A percentile compares a stretch with the other conserved stretches of the same genome.
Conservation (phyloP, 2,888 invertebrate species). For the Crossocerus cetratus region DNA sequence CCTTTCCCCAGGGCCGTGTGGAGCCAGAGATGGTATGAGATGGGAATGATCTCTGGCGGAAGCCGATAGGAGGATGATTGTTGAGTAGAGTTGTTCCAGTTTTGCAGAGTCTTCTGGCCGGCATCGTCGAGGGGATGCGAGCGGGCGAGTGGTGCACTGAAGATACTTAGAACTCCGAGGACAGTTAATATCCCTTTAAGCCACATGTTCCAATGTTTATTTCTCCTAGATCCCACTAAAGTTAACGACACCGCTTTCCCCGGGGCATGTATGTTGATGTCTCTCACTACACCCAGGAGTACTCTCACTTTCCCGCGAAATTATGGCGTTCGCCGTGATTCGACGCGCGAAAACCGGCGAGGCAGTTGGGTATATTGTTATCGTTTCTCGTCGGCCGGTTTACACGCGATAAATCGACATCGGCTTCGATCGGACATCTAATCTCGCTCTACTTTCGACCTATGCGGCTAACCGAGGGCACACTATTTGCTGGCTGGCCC, state of each 20-base stretch:
- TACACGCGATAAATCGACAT: not conserved
- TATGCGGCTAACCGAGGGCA: too few relatives aligned
- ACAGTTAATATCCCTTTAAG: not conserved
- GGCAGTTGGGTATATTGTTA: not conserved
- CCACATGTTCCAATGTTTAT: too few relatives aligned
- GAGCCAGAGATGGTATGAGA: slow-evolving; percentile 78
- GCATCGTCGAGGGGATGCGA: not conserved
- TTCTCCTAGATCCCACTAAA: too few relatives aligned
- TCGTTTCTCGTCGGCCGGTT: not conserved
- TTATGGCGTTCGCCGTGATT: not conserved
- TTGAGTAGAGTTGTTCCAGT: not conserved
- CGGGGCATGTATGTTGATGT: too few relatives aligned
- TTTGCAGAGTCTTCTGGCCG: not conserved
- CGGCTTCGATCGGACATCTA: not conserved
- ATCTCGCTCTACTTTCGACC: slow-evolving; percentile 1
- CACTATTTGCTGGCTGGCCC: too few relatives aligned
- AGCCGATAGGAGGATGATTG: slow-evolving; percentile 79
- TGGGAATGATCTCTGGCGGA: slow-evolving; percentile 79
- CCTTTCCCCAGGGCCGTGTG: slow-evolving; percentile 46
- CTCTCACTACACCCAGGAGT: not conserved
- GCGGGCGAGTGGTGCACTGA: not conserved
- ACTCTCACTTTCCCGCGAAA: not conserved
- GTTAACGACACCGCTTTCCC: too few relatives aligned
- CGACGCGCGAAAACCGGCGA: not conserved
- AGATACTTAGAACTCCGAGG: not conserved